Evolutionary conservation across 2,113 vertebrate species (phyloP), one percentile per base, ranked within the genome.

Genomic region (Apteryx owenii): DNA sequence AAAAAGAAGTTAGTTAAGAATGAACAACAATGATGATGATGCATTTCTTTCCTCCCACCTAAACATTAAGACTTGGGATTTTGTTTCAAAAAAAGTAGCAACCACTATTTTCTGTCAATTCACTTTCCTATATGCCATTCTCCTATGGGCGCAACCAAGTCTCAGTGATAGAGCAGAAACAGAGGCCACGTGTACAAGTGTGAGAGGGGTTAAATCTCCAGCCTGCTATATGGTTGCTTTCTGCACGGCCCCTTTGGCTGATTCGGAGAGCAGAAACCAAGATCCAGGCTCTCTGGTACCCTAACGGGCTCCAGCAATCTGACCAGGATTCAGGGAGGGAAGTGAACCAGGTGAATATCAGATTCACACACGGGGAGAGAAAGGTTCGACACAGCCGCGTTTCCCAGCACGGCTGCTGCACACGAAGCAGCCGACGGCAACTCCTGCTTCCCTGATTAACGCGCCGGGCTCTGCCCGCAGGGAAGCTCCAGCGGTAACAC

Each of bases 161-260:
- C 50, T 4, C 1, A 1, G 1, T 4, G 61, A 15, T 3, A 13
- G 1, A 54, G 76, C 70, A 56, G 77, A 12, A 65, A 10, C 0
- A 8, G 56, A 31, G 16, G 23, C 54, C 36, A 36, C 36, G 36
- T 0, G n/a, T 10, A 33, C 8, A 12, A 12, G 15, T 40, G 4
- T 6, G 5, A 4, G 72, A 73, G 46, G n/a, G 6, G 36, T 0
- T n/a, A 54, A 29, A 11, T 8, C 68, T 75, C 46, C n/a, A 36
- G 68, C 40, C 51, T 50, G n/a, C 9, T 16, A 0, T 2, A 3
- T 0, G 3, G 15, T 15, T 2, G 4, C 15, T 28, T 23, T 12
- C 71, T 28, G 25, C 31, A 31, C 28, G 36, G 36, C 36, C 36
- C 36, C 36, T 38, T 38, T 38, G 36, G 23, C 73, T 77, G 54